These are phyloP conservation scores for Artibeus lituratus DNA, from an alignment of 2,797 vertebrate genomes.

Conservation along the genomic window DNA sequence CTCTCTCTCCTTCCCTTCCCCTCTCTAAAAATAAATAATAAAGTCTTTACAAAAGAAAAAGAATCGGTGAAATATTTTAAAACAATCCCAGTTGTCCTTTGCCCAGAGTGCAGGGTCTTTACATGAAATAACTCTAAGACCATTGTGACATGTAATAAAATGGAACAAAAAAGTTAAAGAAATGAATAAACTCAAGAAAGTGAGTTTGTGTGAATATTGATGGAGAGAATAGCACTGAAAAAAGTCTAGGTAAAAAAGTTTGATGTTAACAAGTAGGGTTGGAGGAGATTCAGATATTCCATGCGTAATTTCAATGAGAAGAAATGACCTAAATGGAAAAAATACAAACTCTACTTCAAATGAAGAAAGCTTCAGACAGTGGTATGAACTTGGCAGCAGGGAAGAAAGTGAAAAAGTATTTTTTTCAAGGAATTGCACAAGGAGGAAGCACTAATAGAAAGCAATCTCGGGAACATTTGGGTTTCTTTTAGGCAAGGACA, in stretches of 20 bases:
- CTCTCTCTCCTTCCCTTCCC: too few species aligned
- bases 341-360: background rate
- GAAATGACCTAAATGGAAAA: background rate
- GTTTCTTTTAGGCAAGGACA: background rate
- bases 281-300: background rate
- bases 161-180: background rate
- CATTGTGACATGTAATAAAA: background rate
- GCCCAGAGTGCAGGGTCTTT: background rate
- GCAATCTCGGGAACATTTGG: background rate
- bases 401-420: background rate
- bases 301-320: background rate
- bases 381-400: background rate
- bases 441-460: background rate
- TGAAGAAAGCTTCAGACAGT: background rate
- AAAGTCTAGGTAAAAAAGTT: background rate
- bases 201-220: background rate
- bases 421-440: background rate
- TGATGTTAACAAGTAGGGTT: background rate
- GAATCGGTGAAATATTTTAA: background rate
- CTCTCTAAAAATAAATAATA: too few species aligned
- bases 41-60: too few species aligned
- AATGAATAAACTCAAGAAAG: background rate
- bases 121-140: background rate
- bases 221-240: background rate
- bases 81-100: background rate